phyloP scores from a whole-genome alignment of 2,888 invertebrate genomes.

The Tholera decimalis region DNA sequence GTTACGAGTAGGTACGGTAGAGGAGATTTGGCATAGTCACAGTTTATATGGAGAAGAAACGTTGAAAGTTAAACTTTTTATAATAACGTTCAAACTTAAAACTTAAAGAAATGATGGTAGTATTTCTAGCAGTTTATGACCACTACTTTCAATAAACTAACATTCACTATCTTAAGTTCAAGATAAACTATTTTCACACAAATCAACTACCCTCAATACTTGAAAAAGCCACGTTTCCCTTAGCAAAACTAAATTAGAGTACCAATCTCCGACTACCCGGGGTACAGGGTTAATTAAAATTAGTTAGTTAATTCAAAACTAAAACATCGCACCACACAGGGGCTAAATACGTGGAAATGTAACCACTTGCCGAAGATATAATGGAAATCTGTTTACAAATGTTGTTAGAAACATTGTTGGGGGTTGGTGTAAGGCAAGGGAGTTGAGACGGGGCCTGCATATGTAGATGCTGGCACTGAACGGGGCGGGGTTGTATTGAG shows the following conservation, averaged over 20 bases:
- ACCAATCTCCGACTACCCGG: slow-evolving; percentile 47
- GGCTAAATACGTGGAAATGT: slow-evolving; percentile 68
- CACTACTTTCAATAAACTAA: too few species aligned
- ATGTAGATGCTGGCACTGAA: too few species aligned
- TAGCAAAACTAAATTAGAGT: slow-evolving; percentile 32
- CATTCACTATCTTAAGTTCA: too few species aligned
- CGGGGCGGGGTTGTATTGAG: too few species aligned
- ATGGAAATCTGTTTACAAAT: slow-evolving; percentile 75
- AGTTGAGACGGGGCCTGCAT: too few species aligned
- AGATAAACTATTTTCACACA: background rate
- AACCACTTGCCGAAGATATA: slow-evolving; percentile 71
- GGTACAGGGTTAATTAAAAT: slow-evolving; percentile 66
- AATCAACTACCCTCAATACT: slow-evolving; percentile 2
- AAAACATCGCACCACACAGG: slow-evolving; percentile 49
- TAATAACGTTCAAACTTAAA: too few species aligned
- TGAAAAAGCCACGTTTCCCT: slow-evolving; percentile 15
- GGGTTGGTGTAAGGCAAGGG: slow-evolving; percentile 37
- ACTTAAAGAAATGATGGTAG: too few species aligned
- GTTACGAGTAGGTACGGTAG: too few species aligned
- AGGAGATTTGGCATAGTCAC: too few species aligned
- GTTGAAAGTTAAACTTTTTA: too few species aligned
- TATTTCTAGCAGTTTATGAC: too few species aligned
- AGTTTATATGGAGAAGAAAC: too few species aligned
- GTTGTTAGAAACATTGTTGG: slow-evolving; percentile 66
- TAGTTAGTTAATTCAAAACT: slow-evolving; percentile 52